Evolutionary conservation across 1,140 invertebrate genomes (phyloP), one percentile per base, ranked within the genome.

Genomic region (Pteromalus puparum): DNA sequence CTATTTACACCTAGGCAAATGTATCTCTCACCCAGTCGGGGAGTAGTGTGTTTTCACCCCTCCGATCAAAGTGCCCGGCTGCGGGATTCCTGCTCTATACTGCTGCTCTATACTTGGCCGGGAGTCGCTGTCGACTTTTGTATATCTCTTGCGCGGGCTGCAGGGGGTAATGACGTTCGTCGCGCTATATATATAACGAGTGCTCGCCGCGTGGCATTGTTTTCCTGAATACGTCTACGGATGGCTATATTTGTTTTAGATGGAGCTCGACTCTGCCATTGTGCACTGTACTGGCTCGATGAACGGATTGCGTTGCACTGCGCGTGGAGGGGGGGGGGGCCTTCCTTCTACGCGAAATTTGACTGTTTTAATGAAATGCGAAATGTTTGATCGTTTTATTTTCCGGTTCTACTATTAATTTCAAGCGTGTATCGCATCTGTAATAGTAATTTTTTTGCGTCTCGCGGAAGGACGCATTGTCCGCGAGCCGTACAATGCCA

Each of bases 1-100:
- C 79, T 84, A 84, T 84, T 84, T 84, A 84, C 83, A 84, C 83
- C 78, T 81, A 79, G 74, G 26, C 61, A 70, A 78, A 65, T 79
- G 76, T 65, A 70, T 83, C 73, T 67, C 53, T 65, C 12, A 61
- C 26, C 24, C 67, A 15, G 67, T 13, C 12, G 10, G 26, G 26
- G 26, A 12, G 38, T 10, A 61, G 75, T 77, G 38, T 77, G 18
- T 28, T 61, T 28, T 65, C 34, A 30, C 28, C 48, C 46, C 75
- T 65, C 26, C 26, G 75, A 46, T 48, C 74, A 76, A 48, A 76
- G 38, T 48, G 38, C 38, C n/a, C 42, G 67, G 28, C 24, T 30
- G 26, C 67, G 24, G 67, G 24, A 26, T 26, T 30, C 15, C 15
- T 70, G 24, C 67, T 30, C 9, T 30, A 30, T 28, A 68, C 9